Conservation (phyloP, 2,797 vertebrate genomes). For the Sebastes taczanowskii region DNA sequence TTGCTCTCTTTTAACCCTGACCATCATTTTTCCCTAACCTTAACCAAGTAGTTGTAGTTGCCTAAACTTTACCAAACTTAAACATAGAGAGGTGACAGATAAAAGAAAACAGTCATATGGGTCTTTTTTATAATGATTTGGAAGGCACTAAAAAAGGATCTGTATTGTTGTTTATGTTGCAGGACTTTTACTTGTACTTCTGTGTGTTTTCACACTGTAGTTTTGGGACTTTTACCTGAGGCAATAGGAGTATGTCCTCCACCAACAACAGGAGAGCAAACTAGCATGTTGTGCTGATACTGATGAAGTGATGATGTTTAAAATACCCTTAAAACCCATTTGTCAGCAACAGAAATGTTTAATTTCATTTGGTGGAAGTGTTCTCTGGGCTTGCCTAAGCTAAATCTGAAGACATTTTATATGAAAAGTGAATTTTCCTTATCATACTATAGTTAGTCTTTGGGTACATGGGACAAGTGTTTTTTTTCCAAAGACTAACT, state of each 20-base stretch:
- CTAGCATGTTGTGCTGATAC: too few species aligned
- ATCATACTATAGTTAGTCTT: too few species aligned
- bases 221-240: neutral
- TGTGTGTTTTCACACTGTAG: neutral
- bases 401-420: too few species aligned
- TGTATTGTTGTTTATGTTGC: neutral
- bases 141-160: neutral
- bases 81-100: neutral
- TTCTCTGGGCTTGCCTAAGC: too few species aligned
- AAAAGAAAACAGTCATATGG: neutral
- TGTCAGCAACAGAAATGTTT: fast-evolving
- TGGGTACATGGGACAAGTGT: too few species aligned
- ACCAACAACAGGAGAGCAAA: neutral
- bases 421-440: too few species aligned
- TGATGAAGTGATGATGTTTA: neutral
- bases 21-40: neutral
- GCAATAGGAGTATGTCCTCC: neutral
- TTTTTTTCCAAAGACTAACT: too few species aligned
- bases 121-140: neutral
- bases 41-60: neutral
- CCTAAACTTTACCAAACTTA: neutral
- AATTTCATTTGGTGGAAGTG: too few species aligned
- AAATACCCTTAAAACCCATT: too few species aligned
- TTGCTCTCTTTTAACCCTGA: neutral
- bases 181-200: neutral